Evolutionary conservation across 2,797 vertebrate genomes (phyloP), one percentile per base, ranked within the genome.

Genomic region (Euthynnus affinis): DNA sequence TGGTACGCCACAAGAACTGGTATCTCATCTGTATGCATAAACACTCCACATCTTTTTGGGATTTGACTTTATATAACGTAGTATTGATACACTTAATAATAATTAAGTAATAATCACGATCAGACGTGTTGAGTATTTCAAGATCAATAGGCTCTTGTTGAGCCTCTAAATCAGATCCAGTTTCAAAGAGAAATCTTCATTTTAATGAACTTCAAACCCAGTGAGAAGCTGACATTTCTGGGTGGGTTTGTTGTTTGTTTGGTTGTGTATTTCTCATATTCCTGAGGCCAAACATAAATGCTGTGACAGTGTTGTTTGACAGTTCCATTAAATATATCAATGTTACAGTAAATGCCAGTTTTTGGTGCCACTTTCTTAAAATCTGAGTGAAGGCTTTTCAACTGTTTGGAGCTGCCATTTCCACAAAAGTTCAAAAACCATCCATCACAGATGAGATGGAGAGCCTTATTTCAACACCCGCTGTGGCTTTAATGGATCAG

Each of bases 1-100:
- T 48, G 75, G 83, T 15, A 25, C 44, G 34, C 60, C 55, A 42
- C 13, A 34, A 13, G 13, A 40, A 25, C 65, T 6, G 37, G 64
- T 12, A 66, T 37, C 59, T 51, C 71, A 75, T 48, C 66, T 69
- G 56, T 58, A 42, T 13, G 23, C 13, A 9, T n/a, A 6, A 68
- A 58, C 37, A 8, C 20, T 52, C 69, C 48, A 46, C 42, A 22
- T 64, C 40, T 25, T 48, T 71, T 72, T 55, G 22, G 27, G 23
- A 37, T 63, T 12, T 25, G 34, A 69, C 60, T 37, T 40, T n/a
- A 49, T 55, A 20, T 22, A 23, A n/a, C 58, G 23, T 18, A 49
- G 18, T 9, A n/a, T 49, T n/a, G 18, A 49, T 49, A 2, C 8
- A 49, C 18, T 49, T 49, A 49, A n/a, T 49, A 18, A 3, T 14